Base-by-base conservation (phyloP, 2,113 vertebrate species). In the Peromyscus californicus region DNA sequence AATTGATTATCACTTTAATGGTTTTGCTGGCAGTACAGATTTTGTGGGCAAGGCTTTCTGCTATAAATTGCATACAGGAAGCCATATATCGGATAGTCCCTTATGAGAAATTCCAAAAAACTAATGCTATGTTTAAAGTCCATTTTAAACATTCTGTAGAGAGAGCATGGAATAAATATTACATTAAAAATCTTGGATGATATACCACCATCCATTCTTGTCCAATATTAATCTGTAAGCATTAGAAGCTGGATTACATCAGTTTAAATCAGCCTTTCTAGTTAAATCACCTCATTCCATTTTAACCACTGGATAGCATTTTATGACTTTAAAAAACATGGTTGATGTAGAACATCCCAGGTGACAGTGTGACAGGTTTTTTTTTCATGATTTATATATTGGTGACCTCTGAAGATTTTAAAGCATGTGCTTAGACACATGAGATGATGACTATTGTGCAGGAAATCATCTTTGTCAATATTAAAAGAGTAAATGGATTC, bases 1-100 rank as follows among this genome's bases (percentile, higher is more conserved):
- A 90, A 93, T 85, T 91, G 85, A 95, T 97, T 69, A 95, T 78
- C 33, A 78, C 61, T 79, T 89, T 96, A 96, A 97, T 97, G 94
- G 42, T 93, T 94, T 97, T 88, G 45, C 93, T 97, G 95, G 94
- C 79, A 90, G 51, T 63, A 90, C 39, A 74, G 65, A 70, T 45
- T 95, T 96, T 92, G 79, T 92, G 80, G 59, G 45, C 54, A 93
- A 94, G 61, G 54, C 51, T 96, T 93, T 89, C 51, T 84, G 59
- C n/a, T 93, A 92, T 85, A 95, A 95, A 93, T 93, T 95, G 95
- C 45, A 59, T 74, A 33, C 42, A 93, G 76, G 76, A 95, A 94
- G 75, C 42, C 84, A 39, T 92, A 45, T 89, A 85, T 89, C 31
- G 94, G 93, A 91, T 93, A 91, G 84, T 26, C 36, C 70, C 54